A percentile compares a stretch with the other conserved stretches of the same genome.
Conservation (phyloP, 2,113 vertebrate species). For the Aepyceros melampus region DNA sequence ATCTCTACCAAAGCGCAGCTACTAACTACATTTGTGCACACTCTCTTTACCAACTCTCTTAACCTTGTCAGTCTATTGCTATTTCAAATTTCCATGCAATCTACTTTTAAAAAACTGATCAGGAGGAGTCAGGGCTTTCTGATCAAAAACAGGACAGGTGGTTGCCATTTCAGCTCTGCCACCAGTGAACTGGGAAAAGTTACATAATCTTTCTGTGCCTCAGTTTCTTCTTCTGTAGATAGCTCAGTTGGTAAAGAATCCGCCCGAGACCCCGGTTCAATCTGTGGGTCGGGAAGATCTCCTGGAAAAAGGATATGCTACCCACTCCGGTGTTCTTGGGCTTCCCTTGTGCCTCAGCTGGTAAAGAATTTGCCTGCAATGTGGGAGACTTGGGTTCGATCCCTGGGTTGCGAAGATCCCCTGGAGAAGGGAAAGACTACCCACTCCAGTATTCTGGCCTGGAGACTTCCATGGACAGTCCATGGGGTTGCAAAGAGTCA, state of each 20-base stretch:
- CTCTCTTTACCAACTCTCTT: not conserved
- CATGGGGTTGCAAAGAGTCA: not conserved
- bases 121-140: not conserved
- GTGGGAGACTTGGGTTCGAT: not conserved
- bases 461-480: not conserved
- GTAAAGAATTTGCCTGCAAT: not conserved
- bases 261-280: accelerated
- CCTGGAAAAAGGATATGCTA: not conserved
- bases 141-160: not conserved
- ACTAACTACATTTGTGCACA: not conserved
- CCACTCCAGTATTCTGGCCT: not conserved
- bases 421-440: not conserved
- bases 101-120: not conserved
- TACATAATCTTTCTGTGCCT: not conserved
- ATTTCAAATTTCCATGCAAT: not conserved
- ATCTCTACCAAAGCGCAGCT: not conserved
- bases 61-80: not conserved
- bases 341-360: not conserved
- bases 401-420: not conserved
- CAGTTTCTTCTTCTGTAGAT: not conserved
- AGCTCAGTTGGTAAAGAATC: not conserved
- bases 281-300: not conserved
- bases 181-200: not conserved
- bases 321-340: not conserved
- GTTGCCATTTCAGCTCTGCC: not conserved